Evolutionary conservation across 2,888 invertebrate genomes (phyloP).

Genomic region (Caenorhabditis sp.): DNA sequence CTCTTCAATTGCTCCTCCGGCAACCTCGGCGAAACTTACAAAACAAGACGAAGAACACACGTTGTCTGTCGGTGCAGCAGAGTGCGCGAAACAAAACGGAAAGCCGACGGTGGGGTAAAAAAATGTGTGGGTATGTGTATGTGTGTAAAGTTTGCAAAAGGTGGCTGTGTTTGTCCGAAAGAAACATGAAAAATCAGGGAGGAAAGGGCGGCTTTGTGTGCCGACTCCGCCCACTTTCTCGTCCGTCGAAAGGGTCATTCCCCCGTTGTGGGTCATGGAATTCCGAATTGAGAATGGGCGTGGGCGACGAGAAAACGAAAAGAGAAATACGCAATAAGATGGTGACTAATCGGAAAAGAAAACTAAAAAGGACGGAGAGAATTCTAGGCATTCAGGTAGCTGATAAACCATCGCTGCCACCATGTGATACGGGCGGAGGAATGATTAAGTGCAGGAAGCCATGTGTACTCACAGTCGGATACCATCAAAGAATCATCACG

Average conservation of each 20-base stretch:
- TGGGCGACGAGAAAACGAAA: conserved; percentile 10
- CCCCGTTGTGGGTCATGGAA: conserved; percentile 52
- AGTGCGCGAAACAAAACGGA: conserved; percentile 20
- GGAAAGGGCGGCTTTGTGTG: conserved; percentile 37
- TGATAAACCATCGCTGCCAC: background rate
- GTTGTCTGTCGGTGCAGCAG: conserved; percentile 15
- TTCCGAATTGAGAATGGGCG: conserved; percentile 37
- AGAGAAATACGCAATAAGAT: conserved; percentile 1
- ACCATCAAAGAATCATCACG: conserved; percentile 18
- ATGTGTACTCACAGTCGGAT: background rate
- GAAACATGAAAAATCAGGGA: conserved; percentile 50
- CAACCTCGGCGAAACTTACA: conserved; percentile 26
- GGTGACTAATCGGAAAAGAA: conserved; percentile 25
- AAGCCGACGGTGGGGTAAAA: conserved; percentile 15
- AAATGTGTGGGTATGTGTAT: conserved; percentile 31
- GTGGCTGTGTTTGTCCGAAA: conserved; percentile 52
- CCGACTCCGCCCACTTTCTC: conserved; percentile 38
- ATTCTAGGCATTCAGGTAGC: conserved; percentile 6
- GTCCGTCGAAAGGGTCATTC: conserved; percentile 40
- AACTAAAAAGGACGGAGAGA: conserved; percentile 1
- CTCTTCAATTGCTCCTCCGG: conserved; percentile 6
- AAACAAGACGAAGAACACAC: conserved; percentile 14
- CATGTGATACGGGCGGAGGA: conserved; percentile 26
- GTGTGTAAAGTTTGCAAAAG: conserved; percentile 47
- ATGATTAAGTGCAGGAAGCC: background rate